Base-by-base conservation (phyloP, 1,140 invertebrate species). In the Cephus cinctus region DNA sequence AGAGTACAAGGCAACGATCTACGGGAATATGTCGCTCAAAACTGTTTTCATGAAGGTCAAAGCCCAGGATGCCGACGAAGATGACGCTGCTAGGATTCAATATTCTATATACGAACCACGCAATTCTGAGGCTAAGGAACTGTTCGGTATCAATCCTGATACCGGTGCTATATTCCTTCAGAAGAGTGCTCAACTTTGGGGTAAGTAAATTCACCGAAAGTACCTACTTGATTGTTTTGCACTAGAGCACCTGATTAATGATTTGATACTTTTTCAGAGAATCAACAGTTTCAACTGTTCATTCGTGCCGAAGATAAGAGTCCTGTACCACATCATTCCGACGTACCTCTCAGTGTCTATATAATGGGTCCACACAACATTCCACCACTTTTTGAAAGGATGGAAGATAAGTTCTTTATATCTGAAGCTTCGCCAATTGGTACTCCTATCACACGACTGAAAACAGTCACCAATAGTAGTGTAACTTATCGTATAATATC, bases 211-310 rank as follows among this genome's bases (percentile, higher is more conserved):
- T 40, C 39, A 38, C 12, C 11, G 14, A 34, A 23, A 31, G 18
- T n/a, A 15, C 36, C 1, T 21, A 46, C 8, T 27, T 36, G 40
- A 46, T 18, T 50, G 23, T 12, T 18, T 16, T 8, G 20, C 34
- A 15, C 14, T 25, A 16, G 5, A 14, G 12, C 16, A 47, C 14
- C 11, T 8, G 11, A 42, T 22, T 32, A 44, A 44, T 15, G 14
- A 32, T 11, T 49, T 39, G 11, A 57, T 50, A 61, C 44, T 52
- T 51, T 79, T 78, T 44, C 74, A 91, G 89, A 85, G 67, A 86
- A 87, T 57, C 81, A 90, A 76, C 79, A 88, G 8, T 89, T 90
- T 67, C 91, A 95, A 76, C 87, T 96, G 60, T 96, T 96, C 76
- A 85, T 96, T 19, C 82, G 89, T 42, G 94, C 90, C 4, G 82